Percentiles rank a stretch among this genome's conserved stretches.
Conservation (phyloP, 2,797 vertebrate genomes). For the Dallia pectoralis region DNA sequence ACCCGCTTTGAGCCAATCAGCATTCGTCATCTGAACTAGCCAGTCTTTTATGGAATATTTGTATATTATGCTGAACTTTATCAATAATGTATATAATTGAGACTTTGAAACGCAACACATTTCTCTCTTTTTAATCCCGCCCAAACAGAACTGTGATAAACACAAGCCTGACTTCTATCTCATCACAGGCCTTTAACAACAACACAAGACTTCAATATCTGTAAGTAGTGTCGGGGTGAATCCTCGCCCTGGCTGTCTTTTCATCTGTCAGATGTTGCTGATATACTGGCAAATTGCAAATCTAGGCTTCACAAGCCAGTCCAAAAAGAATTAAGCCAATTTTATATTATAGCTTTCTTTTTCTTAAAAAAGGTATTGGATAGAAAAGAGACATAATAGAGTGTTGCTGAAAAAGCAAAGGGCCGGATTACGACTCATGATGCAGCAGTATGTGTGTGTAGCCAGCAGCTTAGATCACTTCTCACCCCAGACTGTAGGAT, state of each 20-base stretch:
- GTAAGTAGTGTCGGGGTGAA: constrained; percentile 74
- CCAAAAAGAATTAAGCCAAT: not conserved
- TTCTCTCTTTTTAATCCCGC: constrained; percentile 20
- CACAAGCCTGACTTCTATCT: constrained; percentile 85
- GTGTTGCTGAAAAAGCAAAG: no score
- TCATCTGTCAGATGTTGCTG: not conserved
- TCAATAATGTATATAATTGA: not conserved
- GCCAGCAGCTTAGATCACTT: no score
- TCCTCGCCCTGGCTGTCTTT: not conserved
- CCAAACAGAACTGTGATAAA: constrained; percentile 87
- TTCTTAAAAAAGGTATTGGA: no score
- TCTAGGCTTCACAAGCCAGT: not conserved
- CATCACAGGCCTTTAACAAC: constrained; percentile 87
- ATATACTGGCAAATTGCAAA: not conserved
- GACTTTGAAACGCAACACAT: not conserved
- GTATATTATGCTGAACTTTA: not conserved
- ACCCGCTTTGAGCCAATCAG: no score
- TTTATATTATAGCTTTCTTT: not conserved
- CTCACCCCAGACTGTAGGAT: not conserved
- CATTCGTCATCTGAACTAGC: no score
- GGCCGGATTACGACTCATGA: no score
- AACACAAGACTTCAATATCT: constrained; percentile 91
- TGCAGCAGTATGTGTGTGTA: no score
- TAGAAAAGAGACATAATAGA: no score
- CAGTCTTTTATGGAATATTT: not conserved